Base-by-base conservation (phyloP, 2,113 vertebrate species). In the Gymnocephalus cernua region DNA sequence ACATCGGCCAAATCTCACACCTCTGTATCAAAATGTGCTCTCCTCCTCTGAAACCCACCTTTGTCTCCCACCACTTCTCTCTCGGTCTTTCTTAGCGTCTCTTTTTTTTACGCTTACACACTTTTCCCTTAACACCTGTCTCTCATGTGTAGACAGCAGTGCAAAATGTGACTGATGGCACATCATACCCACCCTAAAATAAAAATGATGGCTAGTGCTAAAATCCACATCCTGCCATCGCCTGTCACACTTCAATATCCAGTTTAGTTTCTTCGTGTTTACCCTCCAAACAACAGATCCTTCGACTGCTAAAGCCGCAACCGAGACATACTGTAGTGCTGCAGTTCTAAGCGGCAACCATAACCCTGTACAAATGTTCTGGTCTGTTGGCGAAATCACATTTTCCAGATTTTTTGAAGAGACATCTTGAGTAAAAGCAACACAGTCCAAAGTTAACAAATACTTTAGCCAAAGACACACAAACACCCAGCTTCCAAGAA, bases 361-460 rank as follows among this genome's bases (percentile, higher is more conserved):
- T 69, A 74, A 83, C 48, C 68, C 54, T 63, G 61, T 58, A 67
- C 81, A 80, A 82, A 74, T 68, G 79, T 72, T 81, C 68, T 74
- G 73, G 73, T 90, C 89, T 58, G 18, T 62, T 38, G 45, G 51
- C 74, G 47, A 80, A 91, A 87, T 80, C 78, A 47, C 71, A 82
- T 87, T 93, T 85, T 91, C 87, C 91, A 91, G 87, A 92, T 92
- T 88, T 90, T 89, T 79, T 57, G 47, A 71, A 12, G 81, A 85
- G 74, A 85, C 82, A 70, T 85, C 61, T 70, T 74, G 41, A 74
- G 74, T 59, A 41, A 82, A 80, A 80, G 75, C 44, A 41, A 61
- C 59, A 64, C 57, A 29, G 71, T 91, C 87, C 85, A 87, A 91
- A 72, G 81, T 85, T 84, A 90, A 88, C 91, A 89, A 82, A 59